These are phyloP conservation scores for Lordiphosa clarofinis DNA, from an alignment of 1,140 invertebrate species.

Conservation along the genomic window DNA sequence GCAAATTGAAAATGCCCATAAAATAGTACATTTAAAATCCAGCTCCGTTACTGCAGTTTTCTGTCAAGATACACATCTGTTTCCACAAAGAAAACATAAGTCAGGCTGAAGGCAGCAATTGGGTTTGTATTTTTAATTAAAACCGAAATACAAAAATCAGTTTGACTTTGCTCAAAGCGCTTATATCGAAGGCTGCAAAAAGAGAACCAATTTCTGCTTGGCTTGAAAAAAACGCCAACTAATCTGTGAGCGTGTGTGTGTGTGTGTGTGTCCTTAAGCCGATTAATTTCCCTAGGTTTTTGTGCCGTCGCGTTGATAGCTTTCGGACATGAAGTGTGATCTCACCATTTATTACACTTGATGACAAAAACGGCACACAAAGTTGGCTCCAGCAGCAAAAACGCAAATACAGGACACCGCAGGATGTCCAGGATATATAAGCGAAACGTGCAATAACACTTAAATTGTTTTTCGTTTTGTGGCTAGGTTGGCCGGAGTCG, in stretches of 20 bases:
- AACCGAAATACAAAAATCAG: constrained; percentile 16
- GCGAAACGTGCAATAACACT: constrained; percentile 53
- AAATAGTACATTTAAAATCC: constrained; percentile 43
- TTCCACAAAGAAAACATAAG: constrained; percentile 7
- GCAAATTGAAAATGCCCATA: constrained; percentile 44
- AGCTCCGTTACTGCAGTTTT: constrained; percentile 7
- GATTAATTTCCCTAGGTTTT: constrained; percentile 35
- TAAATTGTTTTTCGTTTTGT: constrained; percentile 42
- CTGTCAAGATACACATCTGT: constrained; percentile 14
- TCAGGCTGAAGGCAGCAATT: constrained; percentile 6
- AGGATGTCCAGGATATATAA: constrained; percentile 29
- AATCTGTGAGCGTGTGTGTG: too few species aligned
- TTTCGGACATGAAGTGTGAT: constrained; percentile 28
- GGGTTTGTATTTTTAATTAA: constrained; percentile 41
- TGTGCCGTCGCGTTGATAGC: constrained; percentile 12
- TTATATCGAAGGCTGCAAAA: too few species aligned
- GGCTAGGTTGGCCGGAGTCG: constrained; percentile 15
- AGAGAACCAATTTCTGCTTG: too few species aligned
- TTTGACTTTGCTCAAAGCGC: constrained; percentile 5
- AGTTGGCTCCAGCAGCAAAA: constrained; percentile 2
- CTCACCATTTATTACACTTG: constrained; percentile 39
- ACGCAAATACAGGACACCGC: constrained; percentile 4
- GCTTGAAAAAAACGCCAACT: too few species aligned
- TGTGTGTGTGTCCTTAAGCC: constrained; percentile 29
- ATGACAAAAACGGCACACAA: constrained; percentile 34